Evolutionary conservation across 2,113 vertebrate species (phyloP).

Genomic region (Lepidothrix coronata): DNA sequence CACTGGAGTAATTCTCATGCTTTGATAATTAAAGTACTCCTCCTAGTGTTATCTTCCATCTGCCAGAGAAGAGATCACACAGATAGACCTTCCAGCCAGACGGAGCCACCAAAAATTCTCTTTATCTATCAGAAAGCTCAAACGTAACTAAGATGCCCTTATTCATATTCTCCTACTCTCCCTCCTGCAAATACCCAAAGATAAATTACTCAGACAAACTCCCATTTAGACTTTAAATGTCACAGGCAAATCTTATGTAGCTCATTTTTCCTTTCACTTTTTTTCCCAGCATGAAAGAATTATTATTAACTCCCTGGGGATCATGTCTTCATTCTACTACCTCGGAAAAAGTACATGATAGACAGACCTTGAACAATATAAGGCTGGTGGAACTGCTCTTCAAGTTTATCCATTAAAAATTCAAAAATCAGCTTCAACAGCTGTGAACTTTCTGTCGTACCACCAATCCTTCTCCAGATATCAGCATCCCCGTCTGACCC

Average conservation of each 20-base stretch:
- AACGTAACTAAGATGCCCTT: background rate
- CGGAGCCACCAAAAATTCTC: background rate
- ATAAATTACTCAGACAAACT: slow-evolving; percentile 26
- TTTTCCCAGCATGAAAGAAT: background rate
- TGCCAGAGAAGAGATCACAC: slow-evolving; percentile 1
- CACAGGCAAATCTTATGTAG: background rate
- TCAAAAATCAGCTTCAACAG: background rate
- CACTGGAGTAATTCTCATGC: background rate
- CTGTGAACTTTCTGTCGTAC: background rate
- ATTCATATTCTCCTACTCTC: slow-evolving; percentile 27
- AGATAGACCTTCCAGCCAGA: slow-evolving; percentile 17
- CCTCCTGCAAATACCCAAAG: slow-evolving; percentile 20
- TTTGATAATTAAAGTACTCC: slow-evolving; percentile 19
- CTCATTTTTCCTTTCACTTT: background rate
- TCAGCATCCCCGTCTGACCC: background rate
- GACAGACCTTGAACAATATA: background rate
- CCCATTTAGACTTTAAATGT: slow-evolving; percentile 18
- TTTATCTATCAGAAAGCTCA: background rate
- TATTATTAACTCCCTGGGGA: background rate
- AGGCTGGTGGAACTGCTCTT: background rate
- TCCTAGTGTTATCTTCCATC: slow-evolving; percentile 30
- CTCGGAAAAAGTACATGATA: background rate
- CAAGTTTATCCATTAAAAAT: background rate
- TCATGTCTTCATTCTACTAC: background rate
- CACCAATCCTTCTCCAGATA: background rate